Evolutionary conservation across 1,140 invertebrate species (phyloP).

Genomic region (Chelonus insularis): DNA sequence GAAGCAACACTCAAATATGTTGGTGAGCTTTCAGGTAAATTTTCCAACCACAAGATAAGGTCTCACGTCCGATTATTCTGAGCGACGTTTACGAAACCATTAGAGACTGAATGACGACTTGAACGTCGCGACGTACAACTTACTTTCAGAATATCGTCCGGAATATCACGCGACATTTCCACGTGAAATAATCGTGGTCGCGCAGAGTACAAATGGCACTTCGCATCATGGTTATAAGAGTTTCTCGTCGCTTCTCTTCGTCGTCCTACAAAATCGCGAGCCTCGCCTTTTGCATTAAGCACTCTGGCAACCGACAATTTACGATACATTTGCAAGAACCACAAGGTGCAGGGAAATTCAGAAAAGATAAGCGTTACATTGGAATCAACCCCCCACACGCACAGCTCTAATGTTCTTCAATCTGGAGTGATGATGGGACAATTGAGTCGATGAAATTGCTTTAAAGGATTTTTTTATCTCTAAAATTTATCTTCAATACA

Average conservation of each 20-base stretch:
- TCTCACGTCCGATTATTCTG: slow-evolving; percentile 12
- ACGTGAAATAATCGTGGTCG: slow-evolving; percentile 2
- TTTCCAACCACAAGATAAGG: slow-evolving; percentile 13
- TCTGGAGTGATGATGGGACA: background rate
- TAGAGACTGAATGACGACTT: background rate
- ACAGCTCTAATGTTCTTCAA: background rate
- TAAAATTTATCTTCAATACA: background rate
- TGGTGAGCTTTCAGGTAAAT: slow-evolving; percentile 3
- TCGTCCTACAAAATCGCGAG: slow-evolving; percentile 23
- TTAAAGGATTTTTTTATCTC: background rate
- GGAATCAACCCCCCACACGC: background rate
- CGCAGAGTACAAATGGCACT: slow-evolving; percentile 12
- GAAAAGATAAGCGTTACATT: slow-evolving; percentile 14
- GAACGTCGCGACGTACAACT: background rate
- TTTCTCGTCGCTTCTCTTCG: background rate
- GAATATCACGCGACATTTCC: background rate
- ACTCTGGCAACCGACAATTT: slow-evolving; percentile 58
- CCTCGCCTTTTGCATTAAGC: slow-evolving; percentile 53
- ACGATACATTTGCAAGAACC: slow-evolving; percentile 56
- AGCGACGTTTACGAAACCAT: slow-evolving; percentile 20
- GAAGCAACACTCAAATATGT: background rate
- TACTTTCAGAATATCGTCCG: background rate
- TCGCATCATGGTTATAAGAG: slow-evolving; percentile 7
- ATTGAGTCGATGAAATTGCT: slow-evolving; percentile 9
- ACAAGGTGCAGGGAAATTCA: slow-evolving; percentile 17